Evolutionary conservation across 2,888 invertebrate species (phyloP), one percentile per base, ranked within the genome.

Genomic region (Loripinus fragilis): DNA sequence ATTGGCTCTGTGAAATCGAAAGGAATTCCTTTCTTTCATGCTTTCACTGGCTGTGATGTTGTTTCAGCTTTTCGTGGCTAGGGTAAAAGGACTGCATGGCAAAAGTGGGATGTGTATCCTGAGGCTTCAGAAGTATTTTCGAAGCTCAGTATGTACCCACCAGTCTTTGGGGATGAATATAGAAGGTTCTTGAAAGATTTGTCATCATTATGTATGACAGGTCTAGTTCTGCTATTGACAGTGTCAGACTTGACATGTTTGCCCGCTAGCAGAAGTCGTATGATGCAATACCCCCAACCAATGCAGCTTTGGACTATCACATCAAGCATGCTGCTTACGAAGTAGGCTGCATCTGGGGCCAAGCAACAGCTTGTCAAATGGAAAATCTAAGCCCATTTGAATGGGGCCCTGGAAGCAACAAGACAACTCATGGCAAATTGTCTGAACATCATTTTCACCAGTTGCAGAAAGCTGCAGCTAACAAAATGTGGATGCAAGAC

Each of bases 231-330:
- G n/a, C n/a, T n/a, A n/a, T n/a, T n/a, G 70, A 89, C 66, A 81
- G 77, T 8, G 79, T 80, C 28, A 65, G 81, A 60, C 75, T 77
- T 8, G 79, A 83, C 25, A 25, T 89, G 42, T 87, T 88, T 81
- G 80, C 81, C 5, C 55, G 78, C 20, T 88, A 88, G 55, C 79
- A 83, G 76, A 83, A 79, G 67, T 33, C 78, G 10, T 83, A 83
- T 48, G 76, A 86, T 3, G n/a, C 68, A 5, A 86, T 84, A 23
- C 84, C 83, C 7, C 38, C 38, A 38, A 38, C 38, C 38, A 5
- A 38, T 8, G 38, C 38, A 8, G 7, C 12, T 0, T 65, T 85
- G 1, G 28, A 25, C 0, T 28, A 87, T 35, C 85, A 87, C 74
- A 71, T 65, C 2, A 86, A 85, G 67, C 77, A 80, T 35, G 82